Evolutionary conservation across 2,797 vertebrate genomes (phyloP).

Genomic region (Labroides dimidiatus): DNA sequence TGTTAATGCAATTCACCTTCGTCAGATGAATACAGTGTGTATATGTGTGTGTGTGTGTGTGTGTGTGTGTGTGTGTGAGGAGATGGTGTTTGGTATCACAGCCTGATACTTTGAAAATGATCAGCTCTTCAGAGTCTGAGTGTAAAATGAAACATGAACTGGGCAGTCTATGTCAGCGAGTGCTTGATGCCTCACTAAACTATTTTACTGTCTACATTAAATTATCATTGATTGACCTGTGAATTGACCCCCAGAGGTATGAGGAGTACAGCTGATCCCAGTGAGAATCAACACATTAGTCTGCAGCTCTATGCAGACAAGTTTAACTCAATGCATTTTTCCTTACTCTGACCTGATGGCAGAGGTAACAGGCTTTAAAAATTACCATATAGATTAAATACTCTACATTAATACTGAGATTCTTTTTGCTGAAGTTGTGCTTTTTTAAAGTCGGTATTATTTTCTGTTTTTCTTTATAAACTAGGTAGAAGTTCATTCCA

Average conservation of each 20-base stretch:
- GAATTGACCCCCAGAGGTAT: neutral
- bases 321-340: neutral
- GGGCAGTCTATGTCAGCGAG: neutral
- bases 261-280: neutral
- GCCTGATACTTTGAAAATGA: constrained; percentile 32
- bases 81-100: constrained; percentile 39
- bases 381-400: no score
- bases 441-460: no score
- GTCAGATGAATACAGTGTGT: constrained; percentile 53
- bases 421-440: no score
- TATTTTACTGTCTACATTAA: neutral
- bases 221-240: neutral
- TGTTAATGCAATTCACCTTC: constrained; percentile 64
- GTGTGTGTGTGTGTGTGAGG: constrained; percentile 19
- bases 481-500: no score
- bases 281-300: neutral
- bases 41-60: constrained; percentile 18
- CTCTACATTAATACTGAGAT: no score
- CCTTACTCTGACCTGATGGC: neutral
- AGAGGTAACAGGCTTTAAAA: neutral
- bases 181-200: neutral
- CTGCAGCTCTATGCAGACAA: neutral
- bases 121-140: constrained; percentile 10
- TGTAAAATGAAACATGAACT: neutral
- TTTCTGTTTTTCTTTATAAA: no score